phyloP scores from a whole-genome alignment of 2,888 invertebrate genomes.

The Tetropium fuscum region DNA sequence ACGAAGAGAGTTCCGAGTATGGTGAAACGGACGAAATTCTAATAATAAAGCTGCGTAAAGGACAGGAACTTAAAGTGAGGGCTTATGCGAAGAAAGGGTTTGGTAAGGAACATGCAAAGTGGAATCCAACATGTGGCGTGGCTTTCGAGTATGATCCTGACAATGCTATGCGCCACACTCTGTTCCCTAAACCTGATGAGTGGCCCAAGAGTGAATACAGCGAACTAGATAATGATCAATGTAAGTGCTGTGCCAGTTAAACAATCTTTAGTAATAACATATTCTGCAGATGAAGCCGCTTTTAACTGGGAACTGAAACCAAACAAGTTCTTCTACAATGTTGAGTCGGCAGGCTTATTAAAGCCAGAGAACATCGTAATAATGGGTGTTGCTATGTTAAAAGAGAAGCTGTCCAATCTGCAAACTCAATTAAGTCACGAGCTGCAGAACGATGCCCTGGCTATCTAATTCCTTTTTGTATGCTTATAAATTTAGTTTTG shows the following conservation, averaged over 20 bases:
- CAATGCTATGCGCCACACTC: slow-evolving; percentile 94
- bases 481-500: not conserved
- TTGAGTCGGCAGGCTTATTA: slow-evolving; percentile 94
- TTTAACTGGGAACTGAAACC: slow-evolving; percentile 96
- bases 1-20: slow-evolving; percentile 94
- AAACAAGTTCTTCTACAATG: slow-evolving; percentile 96
- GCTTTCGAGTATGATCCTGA: slow-evolving; percentile 99
- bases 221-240: slow-evolving; percentile 91
- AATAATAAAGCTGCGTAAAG: slow-evolving; percentile 79
- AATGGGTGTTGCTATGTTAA: slow-evolving; percentile 93
- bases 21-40: slow-evolving; percentile 92
- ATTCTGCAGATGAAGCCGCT: slow-evolving; percentile 85
- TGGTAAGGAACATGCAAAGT: slow-evolving; percentile 99
- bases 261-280: not conserved
- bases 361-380: slow-evolving; percentile 97
- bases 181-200: slow-evolving; percentile 96
- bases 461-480: slow-evolving; percentile 26
- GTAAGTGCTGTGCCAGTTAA: slow-evolving; percentile 64
- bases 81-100: slow-evolving; percentile 97
- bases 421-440: slow-evolving; percentile 93
- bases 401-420: slow-evolving; percentile 95
- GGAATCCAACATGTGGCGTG: slow-evolving; percentile 99
- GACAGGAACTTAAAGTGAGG: slow-evolving; percentile 90
- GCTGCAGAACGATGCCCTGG: slow-evolving; percentile 85
- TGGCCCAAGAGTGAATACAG: slow-evolving; percentile 99